phyloP scores from a whole-genome alignment of 2,797 vertebrate species.

The Melanotaenia trifasciata region DNA sequence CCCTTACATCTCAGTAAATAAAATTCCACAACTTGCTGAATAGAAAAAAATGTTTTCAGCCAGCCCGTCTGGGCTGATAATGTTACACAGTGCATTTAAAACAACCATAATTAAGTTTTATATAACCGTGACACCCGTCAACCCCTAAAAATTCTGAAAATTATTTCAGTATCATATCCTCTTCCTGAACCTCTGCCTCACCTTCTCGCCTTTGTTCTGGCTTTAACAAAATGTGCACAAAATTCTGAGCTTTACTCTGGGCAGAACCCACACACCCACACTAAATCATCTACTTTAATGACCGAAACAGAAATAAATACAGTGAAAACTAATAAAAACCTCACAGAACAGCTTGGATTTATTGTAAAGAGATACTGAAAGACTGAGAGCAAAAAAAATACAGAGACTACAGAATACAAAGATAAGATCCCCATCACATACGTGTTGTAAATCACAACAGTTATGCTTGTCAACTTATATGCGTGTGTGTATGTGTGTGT shows the following conservation, averaged over 20 bases:
- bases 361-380: conserved; percentile 38
- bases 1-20: conserved; percentile 17
- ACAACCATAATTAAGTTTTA: background rate
- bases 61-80: too few species aligned
- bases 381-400: conserved; percentile 8
- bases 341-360: conserved; percentile 59
- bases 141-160: too few species aligned
- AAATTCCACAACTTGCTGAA: conserved; percentile 34
- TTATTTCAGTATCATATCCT: background rate
- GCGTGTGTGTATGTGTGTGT: conserved; percentile 1
- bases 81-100: background rate
- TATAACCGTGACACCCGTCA: background rate
- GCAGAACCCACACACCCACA: conserved; percentile 27
- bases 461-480: conserved; percentile 7
- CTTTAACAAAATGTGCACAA: conserved; percentile 20
- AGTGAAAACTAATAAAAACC: conserved; percentile 65
- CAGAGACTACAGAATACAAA: conserved; percentile 29
- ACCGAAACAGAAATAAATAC: conserved; percentile 38
- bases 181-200: conserved; percentile 20
- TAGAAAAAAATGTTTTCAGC: background rate
- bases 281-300: conserved; percentile 76
- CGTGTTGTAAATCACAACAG: conserved; percentile 55
- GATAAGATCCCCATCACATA: conserved; percentile 67
- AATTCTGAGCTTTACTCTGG: conserved; percentile 40
- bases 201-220: conserved; percentile 32